phyloP scores from a whole-genome alignment of 2,113 vertebrate genomes.

The Apteryx mantelli region DNA sequence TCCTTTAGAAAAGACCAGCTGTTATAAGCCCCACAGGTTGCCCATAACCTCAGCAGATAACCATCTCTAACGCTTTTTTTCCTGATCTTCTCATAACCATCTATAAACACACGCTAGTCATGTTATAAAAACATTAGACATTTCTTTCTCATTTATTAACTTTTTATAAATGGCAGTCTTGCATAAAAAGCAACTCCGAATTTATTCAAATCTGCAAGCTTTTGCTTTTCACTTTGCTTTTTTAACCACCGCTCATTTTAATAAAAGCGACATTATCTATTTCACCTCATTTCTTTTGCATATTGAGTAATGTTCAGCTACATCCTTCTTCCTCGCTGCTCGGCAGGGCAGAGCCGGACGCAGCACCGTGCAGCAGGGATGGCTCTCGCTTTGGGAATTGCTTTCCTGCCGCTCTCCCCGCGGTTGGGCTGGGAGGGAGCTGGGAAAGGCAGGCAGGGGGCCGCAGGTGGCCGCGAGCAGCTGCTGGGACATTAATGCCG shows the following conservation, averaged over 20 bases:
- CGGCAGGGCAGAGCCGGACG: background rate
- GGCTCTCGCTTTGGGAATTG: background rate
- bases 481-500: too few species aligned
- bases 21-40: background rate
- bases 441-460: background rate
- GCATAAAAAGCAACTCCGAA: background rate
- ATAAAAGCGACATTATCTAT: background rate
- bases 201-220: background rate
- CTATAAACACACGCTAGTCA: background rate
- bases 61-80: background rate
- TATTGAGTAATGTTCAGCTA: background rate
- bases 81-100: background rate
- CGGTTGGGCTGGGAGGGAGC: background rate
- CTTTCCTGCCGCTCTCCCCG: background rate
- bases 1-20: background rate
- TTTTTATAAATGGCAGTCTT: background rate
- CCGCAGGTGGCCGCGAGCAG: too few species aligned
- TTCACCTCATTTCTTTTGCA: conserved; percentile 6
- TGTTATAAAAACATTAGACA: background rate
- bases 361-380: background rate
- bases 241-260: background rate
- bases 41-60: background rate
- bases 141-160: background rate
- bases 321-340: background rate
- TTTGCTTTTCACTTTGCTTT: background rate